Conservation (phyloP, 2,797 vertebrate genomes). For the Euthynnus affinis region DNA sequence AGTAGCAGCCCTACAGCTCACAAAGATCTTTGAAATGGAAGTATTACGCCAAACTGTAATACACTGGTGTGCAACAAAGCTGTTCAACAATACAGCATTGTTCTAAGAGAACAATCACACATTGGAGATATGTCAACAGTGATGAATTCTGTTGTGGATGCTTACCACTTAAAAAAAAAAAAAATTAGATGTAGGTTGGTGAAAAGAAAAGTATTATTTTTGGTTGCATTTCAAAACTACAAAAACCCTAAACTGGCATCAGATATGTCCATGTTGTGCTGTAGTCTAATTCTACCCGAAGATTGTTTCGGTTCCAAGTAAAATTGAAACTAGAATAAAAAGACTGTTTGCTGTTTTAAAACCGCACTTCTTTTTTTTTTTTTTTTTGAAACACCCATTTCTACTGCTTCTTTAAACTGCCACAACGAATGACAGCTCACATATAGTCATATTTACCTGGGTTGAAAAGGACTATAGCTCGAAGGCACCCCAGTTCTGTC, state of each 20-base stretch:
- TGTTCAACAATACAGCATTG: background rate
- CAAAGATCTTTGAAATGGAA: slow-evolving; percentile 8
- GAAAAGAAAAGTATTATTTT: background rate
- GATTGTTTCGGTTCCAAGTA: background rate
- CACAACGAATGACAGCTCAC: background rate
- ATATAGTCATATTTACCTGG: slow-evolving; percentile 85
- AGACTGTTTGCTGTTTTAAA: background rate
- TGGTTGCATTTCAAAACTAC: background rate
- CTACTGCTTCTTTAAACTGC: background rate
- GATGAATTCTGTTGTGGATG: background rate
- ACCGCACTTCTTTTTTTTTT: too few species aligned
- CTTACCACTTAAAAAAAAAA: background rate
- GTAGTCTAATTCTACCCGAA: background rate
- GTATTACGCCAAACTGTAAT: background rate
- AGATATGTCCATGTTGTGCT: background rate
- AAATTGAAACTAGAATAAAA: background rate
- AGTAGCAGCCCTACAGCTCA: background rate
- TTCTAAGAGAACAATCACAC: slow-evolving; percentile 3
- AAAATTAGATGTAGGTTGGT: background rate
- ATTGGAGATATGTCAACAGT: background rate
- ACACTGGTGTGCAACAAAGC: background rate
- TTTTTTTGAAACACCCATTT: slow-evolving; percentile 9
- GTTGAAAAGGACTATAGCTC: slow-evolving; percentile 98
- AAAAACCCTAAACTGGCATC: background rate
- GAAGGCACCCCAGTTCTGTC: slow-evolving; percentile 96